Conservation (phyloP, 2,797 vertebrate genomes). For the Sandelia bainsii region DNA sequence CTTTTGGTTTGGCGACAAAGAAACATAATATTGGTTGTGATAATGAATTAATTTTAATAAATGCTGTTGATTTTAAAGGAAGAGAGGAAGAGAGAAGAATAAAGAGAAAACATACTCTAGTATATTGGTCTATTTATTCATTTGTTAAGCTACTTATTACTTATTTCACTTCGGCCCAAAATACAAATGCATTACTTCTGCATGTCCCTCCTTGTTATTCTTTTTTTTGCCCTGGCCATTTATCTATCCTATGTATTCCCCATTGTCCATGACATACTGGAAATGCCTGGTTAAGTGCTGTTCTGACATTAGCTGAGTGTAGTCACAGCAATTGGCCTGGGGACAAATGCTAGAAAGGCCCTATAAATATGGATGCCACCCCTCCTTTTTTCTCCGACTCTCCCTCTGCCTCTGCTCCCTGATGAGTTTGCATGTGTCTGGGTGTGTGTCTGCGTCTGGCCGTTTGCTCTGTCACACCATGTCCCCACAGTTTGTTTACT, state of each 20-base stretch:
- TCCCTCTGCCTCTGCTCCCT: constrained; percentile 57
- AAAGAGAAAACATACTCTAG: too few relatives aligned
- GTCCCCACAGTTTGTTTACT: constrained; percentile 82
- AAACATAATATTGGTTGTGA: too few relatives aligned
- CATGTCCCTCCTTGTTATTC: constrained; percentile 39
- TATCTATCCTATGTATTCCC: constrained; percentile 72
- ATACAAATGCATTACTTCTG: constrained; percentile 24
- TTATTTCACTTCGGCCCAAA: constrained; percentile 6
- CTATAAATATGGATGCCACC: constrained; percentile 82
- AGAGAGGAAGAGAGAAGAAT: not conserved
- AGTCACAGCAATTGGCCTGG: constrained; percentile 83
- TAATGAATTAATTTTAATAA: too few relatives aligned
- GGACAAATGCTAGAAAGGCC: constrained; percentile 78
- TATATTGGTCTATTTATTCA: constrained; percentile 1
- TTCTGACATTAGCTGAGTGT: constrained; percentile 83
- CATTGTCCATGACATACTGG: constrained; percentile 74
- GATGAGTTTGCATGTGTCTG: constrained; percentile 70
- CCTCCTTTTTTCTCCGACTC: constrained; percentile 50
- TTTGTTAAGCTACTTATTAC: too few relatives aligned
- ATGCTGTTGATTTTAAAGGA: not conserved
- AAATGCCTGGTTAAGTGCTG: constrained; percentile 84
- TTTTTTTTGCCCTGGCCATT: constrained; percentile 38
- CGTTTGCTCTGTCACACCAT: constrained; percentile 76
- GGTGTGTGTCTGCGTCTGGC: constrained; percentile 54
- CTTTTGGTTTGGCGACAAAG: too few relatives aligned